Evolutionary conservation across 1,140 invertebrate species (phyloP), one percentile per base, ranked within the genome.

Genomic region (Scaptomyza graminum): DNA sequence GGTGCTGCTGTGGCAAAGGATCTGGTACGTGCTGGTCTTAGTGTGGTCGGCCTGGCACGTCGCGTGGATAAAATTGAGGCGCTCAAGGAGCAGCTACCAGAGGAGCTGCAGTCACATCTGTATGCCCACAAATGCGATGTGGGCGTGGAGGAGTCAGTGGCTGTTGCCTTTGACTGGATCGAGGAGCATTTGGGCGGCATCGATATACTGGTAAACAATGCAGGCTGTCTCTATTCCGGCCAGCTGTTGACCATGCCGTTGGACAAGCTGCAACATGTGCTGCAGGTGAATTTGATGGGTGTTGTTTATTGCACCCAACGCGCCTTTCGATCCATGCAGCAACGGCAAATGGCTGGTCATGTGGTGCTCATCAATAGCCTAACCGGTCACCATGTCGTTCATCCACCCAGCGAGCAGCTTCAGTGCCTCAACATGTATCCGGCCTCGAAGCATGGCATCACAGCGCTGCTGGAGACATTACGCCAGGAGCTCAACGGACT

Each of bases 161-260:
- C 93, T 1, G 85, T 90, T 0, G 93, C 95, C 44, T 97, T 97
- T 74, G 82, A 93, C 52, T 94, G 93, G 93, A 92, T 94, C 11
- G 93, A 94, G 46, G 90, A 93, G 2, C 93, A 93, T 0, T 91
- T 95, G 18, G 95, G 95, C 1, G 94, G 94, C 6, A 91, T 95
- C 0, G 94, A 96, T 81, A 92, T 97, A 5, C 91, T 96, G 44
- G 92, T 97, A 28, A 97, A 97, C 83, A 96, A 95, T 87, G 96
- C 96, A 1, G 96, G 95, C 0, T 71, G 94, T 0, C 52, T 87
- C 3, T 54, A 67, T 5, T 15, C 66, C 2, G 88, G 87, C 15
- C 73, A 82, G 11, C n/a, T 90, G 47, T 43, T 81, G 8, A 79
- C 72, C 13, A 25, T 77, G 44, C 59, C 77, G 5, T 3, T 66